Conservation (phyloP, 1,140 invertebrate species). For the Vollenhovia emeryi region DNA sequence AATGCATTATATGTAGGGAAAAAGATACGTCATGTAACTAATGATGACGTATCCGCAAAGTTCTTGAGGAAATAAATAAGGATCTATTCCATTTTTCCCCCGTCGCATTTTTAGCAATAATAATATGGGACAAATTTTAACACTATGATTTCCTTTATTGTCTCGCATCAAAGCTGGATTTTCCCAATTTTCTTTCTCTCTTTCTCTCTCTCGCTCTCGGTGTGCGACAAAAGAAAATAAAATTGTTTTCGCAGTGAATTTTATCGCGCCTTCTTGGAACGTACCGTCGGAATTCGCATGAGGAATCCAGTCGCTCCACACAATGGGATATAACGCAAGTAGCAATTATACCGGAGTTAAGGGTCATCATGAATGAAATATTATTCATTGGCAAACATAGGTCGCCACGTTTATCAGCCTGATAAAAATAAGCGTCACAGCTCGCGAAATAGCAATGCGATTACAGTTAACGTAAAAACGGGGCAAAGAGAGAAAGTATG, state of each 20-base stretch:
- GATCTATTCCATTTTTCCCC: conserved; percentile 58
- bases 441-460: background rate
- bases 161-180: conserved; percentile 75
- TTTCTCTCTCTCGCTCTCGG: conserved; percentile 57
- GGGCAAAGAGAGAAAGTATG: background rate
- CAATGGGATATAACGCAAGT: conserved; percentile 49
- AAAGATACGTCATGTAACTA: conserved; percentile 53
- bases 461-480: background rate
- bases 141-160: conserved; percentile 81
- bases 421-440: background rate
- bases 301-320: conserved; percentile 1
- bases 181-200: background rate
- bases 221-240: conserved; percentile 71
- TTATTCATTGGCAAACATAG: conserved; percentile 8
- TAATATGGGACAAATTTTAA: conserved; percentile 76
- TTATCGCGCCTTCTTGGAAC: conserved; percentile 13
- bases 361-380: background rate
- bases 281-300: background rate
- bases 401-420: conserved; percentile 8
- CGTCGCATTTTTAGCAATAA: conserved; percentile 77
- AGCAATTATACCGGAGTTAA: background rate
- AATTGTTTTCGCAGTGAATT: conserved; percentile 24
- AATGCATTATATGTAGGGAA: conserved; percentile 39
- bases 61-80: conserved; percentile 49
- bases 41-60: conserved; percentile 39